These are phyloP conservation scores for Aurelia sp. DNA, from an alignment of 30 jellyfish, hydroid and myxozoan genomes.

Conservation along the genomic window DNA sequence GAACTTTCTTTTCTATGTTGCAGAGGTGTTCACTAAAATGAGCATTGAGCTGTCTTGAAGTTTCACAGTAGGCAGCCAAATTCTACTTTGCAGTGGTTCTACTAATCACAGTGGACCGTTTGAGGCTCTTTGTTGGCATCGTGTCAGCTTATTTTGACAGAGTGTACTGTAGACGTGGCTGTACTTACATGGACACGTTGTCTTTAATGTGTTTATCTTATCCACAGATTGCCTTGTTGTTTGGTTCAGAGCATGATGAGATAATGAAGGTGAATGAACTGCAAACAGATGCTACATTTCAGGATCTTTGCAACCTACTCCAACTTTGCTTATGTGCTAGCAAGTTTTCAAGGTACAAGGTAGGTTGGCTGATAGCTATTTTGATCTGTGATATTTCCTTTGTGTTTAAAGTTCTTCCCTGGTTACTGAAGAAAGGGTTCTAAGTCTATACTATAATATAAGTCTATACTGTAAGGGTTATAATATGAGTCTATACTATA, in stretches of 20 bases:
- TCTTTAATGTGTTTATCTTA: neutral
- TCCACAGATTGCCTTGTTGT: slow-evolving; percentile 38
- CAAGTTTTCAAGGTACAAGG: slow-evolving; percentile 72
- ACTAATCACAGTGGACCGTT: too few relatives aligned
- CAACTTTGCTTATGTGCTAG: slow-evolving; percentile 64
- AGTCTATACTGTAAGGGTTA: too few relatives aligned
- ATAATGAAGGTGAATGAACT: slow-evolving; percentile 8
- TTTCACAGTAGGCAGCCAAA: too few relatives aligned
- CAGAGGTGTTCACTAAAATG: too few relatives aligned
- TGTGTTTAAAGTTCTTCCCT: neutral
- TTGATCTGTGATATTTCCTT: neutral
- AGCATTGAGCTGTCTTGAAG: too few relatives aligned
- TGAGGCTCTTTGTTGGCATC: too few relatives aligned
- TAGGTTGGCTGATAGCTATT: neutral
- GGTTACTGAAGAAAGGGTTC: neutral
- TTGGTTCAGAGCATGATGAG: slow-evolving; percentile 36
- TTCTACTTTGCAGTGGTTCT: too few relatives aligned
- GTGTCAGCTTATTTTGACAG: too few relatives aligned
- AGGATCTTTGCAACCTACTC: slow-evolving; percentile 65
- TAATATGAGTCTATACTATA: too few relatives aligned
- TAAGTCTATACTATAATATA: too few relatives aligned
- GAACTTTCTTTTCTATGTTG: too few relatives aligned
- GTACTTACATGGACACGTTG: neutral
- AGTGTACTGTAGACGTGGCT: too few relatives aligned
- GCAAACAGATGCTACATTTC: slow-evolving; percentile 25